phyloP scores from a whole-genome alignment of 1,140 invertebrate genomes.

The Neodiprion pinetum region DNA sequence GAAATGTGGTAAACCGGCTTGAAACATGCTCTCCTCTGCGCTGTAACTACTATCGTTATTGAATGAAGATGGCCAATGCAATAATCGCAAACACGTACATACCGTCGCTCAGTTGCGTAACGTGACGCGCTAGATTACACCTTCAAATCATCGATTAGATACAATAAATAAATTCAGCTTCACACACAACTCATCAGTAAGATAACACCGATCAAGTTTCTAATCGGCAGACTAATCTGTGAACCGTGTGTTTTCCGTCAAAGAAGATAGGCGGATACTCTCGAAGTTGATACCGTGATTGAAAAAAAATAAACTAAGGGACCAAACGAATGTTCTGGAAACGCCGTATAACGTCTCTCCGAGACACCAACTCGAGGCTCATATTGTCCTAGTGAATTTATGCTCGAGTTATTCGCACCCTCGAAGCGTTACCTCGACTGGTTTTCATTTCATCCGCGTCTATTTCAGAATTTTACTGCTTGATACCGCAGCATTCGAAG shows the following conservation, averaged over 20 bases:
- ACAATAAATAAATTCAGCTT: background rate
- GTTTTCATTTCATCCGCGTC: background rate
- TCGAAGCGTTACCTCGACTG: background rate
- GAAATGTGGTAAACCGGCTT: constrained; percentile 71
- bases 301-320: no score
- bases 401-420: background rate
- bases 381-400: background rate
- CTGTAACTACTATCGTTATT: background rate
- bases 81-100: no score
- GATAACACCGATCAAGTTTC: no score
- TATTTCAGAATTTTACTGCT: background rate
- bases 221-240: background rate
- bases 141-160: background rate
- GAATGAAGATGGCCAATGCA: background rate
- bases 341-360: background rate
- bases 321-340: background rate
- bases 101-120: background rate
- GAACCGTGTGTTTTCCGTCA: background rate
- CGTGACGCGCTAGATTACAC: background rate
- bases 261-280: background rate
- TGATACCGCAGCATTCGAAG: background rate
- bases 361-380: background rate
- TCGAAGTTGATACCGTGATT: no score
- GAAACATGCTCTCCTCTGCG: background rate
- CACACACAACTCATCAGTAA: background rate